Conservation (phyloP, 2,113 vertebrate species). For the Bubo scandiacus region DNA sequence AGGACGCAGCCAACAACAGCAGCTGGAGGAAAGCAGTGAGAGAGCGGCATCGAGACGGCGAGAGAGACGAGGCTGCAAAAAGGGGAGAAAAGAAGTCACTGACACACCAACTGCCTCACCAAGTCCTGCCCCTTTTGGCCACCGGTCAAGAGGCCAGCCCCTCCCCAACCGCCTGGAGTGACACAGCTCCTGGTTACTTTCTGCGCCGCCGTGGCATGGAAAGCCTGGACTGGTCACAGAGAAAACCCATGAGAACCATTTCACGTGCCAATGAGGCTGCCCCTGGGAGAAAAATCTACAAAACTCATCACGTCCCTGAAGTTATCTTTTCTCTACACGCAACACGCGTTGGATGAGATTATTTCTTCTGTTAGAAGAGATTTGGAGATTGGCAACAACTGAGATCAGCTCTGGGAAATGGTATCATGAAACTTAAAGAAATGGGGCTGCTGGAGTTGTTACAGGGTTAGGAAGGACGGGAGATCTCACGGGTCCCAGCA, state of each 20-base stretch:
- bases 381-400: not conserved
- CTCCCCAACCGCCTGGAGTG: not conserved
- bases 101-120: not conserved
- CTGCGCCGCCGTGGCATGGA: not conserved
- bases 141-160: not conserved
- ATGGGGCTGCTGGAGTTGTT: not conserved
- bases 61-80: not conserved
- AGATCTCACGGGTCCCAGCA: not conserved
- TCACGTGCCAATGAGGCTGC: too few relatives aligned
- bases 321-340: not conserved
- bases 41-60: not conserved
- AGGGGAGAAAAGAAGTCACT: not conserved
- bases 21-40: not conserved
- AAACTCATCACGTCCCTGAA: not conserved
- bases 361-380: not conserved
- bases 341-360: not conserved
- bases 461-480: not conserved
- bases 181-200: not conserved
- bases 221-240: fast-evolving
- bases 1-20: not conserved
- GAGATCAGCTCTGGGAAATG: too few relatives aligned
- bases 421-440: too few relatives aligned
- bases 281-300: not conserved
- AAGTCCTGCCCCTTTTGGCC: not conserved
- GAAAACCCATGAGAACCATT: too few relatives aligned